These are phyloP conservation scores for Lampris megalopsis DNA, from an alignment of 2,113 vertebrate species.

Conservation along the genomic window DNA sequence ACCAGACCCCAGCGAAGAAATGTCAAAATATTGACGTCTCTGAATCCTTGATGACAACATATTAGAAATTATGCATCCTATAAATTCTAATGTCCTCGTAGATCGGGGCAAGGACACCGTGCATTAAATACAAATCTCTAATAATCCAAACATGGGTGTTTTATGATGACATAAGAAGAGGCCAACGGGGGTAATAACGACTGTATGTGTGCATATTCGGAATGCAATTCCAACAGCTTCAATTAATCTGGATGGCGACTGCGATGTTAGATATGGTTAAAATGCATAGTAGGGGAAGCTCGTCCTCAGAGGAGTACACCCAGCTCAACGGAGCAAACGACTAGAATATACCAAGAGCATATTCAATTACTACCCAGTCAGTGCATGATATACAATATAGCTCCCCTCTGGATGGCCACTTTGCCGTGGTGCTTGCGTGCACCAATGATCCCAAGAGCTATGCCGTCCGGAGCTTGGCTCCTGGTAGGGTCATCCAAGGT, in stretches of 20 bases:
- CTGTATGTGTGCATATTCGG: slow-evolving; percentile 47
- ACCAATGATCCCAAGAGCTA: too few relatives aligned
- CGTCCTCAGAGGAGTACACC: slow-evolving; percentile 55
- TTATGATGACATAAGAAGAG: not conserved
- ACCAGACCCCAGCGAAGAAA: too few relatives aligned
- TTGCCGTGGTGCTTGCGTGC: too few relatives aligned
- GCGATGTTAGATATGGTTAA: slow-evolving; percentile 58
- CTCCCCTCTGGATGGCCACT: too few relatives aligned
- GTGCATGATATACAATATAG: too few relatives aligned
- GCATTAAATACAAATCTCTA: slow-evolving; percentile 20
- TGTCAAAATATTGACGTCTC: too few relatives aligned
- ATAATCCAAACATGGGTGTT: not conserved
- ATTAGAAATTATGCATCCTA: too few relatives aligned
- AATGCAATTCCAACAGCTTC: slow-evolving; percentile 27
- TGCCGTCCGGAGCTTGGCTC: too few relatives aligned
- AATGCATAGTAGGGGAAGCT: slow-evolving; percentile 60
- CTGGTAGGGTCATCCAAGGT: too few relatives aligned
- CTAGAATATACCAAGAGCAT: slow-evolving; percentile 53
- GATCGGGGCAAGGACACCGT: not conserved
- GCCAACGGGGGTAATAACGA: slow-evolving; percentile 22
- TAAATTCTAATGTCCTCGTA: too few relatives aligned
- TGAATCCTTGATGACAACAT: too few relatives aligned
- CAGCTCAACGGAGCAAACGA: slow-evolving; percentile 68
- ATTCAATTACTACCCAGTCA: not conserved
- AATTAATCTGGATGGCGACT: slow-evolving; percentile 65